Percentiles rank a stretch among this genome's conserved stretches.
Conservation (phyloP, 2,888 invertebrate genomes). For the Pyrrhia umbra region DNA sequence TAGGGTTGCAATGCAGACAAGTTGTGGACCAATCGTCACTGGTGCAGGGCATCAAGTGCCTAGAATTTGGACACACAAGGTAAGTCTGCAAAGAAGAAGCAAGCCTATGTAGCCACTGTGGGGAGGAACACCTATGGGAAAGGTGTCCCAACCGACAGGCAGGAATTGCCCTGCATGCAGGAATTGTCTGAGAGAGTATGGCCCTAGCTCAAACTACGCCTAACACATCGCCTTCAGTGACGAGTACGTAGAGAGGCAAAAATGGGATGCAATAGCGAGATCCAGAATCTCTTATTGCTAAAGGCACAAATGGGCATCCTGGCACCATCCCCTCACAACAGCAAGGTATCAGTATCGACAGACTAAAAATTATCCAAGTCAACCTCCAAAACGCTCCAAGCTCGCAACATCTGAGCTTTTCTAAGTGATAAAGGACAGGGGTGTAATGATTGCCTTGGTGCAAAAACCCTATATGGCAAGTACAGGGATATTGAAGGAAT, state of each 20-base stretch:
- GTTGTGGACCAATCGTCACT: conserved; percentile 10
- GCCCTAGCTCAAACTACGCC: rapidly evolving
- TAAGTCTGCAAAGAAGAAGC: conserved; percentile 44
- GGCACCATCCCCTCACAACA: neutral
- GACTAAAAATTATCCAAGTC: conserved; percentile 43
- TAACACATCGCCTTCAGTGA: conserved; percentile 16
- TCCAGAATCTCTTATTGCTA: conserved; percentile 49
- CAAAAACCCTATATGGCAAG: conserved; percentile 65
- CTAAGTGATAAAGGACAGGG: conserved; percentile 27
- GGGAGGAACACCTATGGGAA: conserved; percentile 33
- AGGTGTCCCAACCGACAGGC: conserved; percentile 20
- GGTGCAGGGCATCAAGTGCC: conserved; percentile 44
- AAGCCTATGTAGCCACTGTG: conserved; percentile 58
- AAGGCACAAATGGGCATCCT: conserved; percentile 12
- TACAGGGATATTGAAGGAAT: conserved; percentile 36
- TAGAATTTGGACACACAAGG: conserved; percentile 61
- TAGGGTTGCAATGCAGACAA: neutral
- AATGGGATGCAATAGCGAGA: conserved; percentile 59
- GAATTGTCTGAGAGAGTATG: neutral
- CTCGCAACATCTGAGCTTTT: conserved; percentile 56
- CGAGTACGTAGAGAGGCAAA: conserved; percentile 32
- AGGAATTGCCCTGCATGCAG: too few relatives aligned
- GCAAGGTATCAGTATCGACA: neutral
- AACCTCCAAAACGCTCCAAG: conserved; percentile 56
- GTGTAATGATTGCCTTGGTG: conserved; percentile 42